phyloP scores from a whole-genome alignment of 2,113 vertebrate species.

The Neolamprologus sp. region DNA sequence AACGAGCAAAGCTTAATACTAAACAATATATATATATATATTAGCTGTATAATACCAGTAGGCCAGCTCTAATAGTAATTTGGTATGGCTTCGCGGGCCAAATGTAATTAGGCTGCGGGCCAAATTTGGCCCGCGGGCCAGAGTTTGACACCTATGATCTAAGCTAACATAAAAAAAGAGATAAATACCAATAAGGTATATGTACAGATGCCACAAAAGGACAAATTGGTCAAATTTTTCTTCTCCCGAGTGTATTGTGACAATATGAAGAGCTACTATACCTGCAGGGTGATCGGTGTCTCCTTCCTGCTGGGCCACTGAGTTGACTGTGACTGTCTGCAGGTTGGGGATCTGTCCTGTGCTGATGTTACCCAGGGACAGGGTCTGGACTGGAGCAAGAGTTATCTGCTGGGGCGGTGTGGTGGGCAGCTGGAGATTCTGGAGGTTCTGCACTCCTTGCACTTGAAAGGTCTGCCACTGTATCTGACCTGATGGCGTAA shows the following conservation, averaged over 20 bases:
- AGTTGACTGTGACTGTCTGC: constrained; percentile 96
- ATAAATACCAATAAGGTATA: background rate
- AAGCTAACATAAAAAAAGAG: background rate
- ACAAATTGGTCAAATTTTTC: background rate
- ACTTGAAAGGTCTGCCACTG: constrained; percentile 99
- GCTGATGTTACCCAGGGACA: constrained; percentile 90
- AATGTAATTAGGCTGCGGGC: too few species aligned
- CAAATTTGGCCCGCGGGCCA: too few species aligned
- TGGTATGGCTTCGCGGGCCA: too few species aligned
- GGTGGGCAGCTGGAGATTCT: constrained; percentile 96
- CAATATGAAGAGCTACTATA: constrained; percentile 41
- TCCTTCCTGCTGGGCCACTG: constrained; percentile 86
- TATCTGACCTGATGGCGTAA: constrained; percentile 96
- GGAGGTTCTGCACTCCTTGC: constrained; percentile 96
- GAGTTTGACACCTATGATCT: background rate
- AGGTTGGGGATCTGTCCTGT: constrained; percentile 94
- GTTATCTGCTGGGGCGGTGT: constrained; percentile 94
- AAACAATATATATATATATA: too few species aligned
- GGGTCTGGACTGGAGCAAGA: constrained; percentile 92
- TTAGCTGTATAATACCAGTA: too few species aligned
- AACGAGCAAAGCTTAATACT: too few species aligned
- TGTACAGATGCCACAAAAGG: background rate
- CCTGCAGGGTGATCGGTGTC: constrained; percentile 85
- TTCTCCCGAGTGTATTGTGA: background rate
- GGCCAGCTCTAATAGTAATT: too few species aligned